These are phyloP conservation scores for Aphelocoma coerulescens DNA, from an alignment of 2,113 vertebrate genomes.

Conservation along the genomic window DNA sequence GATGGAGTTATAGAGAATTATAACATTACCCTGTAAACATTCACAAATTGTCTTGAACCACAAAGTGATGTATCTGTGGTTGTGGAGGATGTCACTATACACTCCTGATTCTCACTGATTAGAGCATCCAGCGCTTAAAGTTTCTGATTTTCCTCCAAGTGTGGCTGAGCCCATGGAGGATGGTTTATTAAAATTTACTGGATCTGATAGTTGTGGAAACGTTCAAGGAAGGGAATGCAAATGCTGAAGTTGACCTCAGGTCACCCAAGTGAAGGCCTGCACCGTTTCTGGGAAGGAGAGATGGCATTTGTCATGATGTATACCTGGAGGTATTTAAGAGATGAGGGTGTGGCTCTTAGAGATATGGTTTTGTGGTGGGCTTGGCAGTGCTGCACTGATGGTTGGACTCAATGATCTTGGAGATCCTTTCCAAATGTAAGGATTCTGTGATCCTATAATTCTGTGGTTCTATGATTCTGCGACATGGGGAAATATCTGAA, in stretches of 20 bases:
- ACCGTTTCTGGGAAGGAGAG: rapidly evolving
- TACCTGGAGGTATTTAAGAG: neutral
- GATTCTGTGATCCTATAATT: neutral
- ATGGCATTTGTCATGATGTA: neutral
- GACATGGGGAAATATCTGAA: neutral
- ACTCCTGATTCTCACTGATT: neutral
- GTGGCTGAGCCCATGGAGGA: neutral
- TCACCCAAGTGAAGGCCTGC: neutral
- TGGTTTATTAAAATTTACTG: neutral
- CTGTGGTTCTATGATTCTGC: neutral
- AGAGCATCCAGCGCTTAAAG: neutral
- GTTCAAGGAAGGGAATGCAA: neutral
- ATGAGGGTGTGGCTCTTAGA: rapidly evolving
- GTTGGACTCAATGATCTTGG: neutral
- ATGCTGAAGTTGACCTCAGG: neutral
- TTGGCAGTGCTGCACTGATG: neutral
- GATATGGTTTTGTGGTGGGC: neutral
- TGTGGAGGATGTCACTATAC: neutral
- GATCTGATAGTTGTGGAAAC: neutral
- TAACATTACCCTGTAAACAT: neutral
- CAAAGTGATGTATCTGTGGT: neutral
- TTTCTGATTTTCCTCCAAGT: neutral
- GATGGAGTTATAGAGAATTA: neutral
- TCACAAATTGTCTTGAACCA: neutral
- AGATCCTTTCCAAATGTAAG: neutral